Base-by-base conservation (phyloP, 2,113 vertebrate genomes). In the Prunella fulvescens region DNA sequence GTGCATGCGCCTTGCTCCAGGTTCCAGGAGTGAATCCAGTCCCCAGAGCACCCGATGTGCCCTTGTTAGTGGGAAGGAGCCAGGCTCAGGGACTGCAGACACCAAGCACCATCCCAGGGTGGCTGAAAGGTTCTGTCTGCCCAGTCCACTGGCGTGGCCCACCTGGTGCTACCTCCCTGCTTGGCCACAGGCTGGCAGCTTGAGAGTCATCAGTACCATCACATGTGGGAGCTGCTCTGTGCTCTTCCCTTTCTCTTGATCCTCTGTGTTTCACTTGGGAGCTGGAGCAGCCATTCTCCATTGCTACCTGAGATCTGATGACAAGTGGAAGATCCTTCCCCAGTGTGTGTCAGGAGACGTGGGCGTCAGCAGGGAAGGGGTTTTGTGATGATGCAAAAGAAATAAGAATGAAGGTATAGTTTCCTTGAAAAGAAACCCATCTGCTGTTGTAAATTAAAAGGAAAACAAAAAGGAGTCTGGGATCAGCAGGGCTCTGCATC, bases 211-310 rank as follows among this genome's bases (percentile, higher is more conserved):
- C 1, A 3, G 31, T 3, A 6, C 18, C 22, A 26, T 66, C 65
- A 3, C 2, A 8, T 3, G 0, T 6, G 47, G 72, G 56, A 45
- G 42, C 64, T 44, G 12, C 60, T 19, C 48, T 0, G 1, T 40
- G n/a, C 73, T 53, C 56, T 10, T 76, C 16, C 6, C 14, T 44
- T 66, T 31, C 23, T 6, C 50, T 18, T 44, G 62, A 20, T 39
- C 19, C 28, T 40, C 45, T 31, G 10, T 2, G 3, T 66, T 74
- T 56, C 47, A 5, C 33, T 8, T 16, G 1, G n/a, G 35, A 57
- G n/a, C 19, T n/a, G 31, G 33, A 81, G 28, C 77, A 71, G 81
- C 60, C 7, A 0, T 33, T 53, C 25, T 66, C 57, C 8, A 0
- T 42, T 45, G 57, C 28, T 37, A 17, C 22, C 61, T 79, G 51